Evolutionary conservation across 64 coral and sea anemone genomes (phyloP).

Genomic region (Platygyra sinensis): DNA sequence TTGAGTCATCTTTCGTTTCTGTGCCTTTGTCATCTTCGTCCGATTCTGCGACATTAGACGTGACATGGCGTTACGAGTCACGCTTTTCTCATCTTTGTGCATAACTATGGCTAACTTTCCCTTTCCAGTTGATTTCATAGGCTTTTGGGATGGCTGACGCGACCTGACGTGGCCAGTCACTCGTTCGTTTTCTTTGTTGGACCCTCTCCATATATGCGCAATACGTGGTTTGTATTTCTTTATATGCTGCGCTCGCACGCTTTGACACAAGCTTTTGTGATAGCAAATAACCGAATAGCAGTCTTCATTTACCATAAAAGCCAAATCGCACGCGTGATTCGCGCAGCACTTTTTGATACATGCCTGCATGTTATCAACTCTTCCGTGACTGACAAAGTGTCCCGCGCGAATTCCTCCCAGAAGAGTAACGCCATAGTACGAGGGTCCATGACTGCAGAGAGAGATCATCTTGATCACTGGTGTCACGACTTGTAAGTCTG

Average conservation of each 20-base stretch:
- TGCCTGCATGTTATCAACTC: conserved; percentile 70
- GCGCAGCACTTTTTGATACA: conserved; percentile 87
- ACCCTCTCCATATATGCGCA: conserved; percentile 54
- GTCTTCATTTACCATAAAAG: conserved; percentile 71
- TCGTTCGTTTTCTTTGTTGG: background rate
- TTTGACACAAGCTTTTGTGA: conserved; percentile 51
- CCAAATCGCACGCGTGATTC: conserved; percentile 72
- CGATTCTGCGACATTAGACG: background rate
- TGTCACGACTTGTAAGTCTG: conserved; percentile 13
- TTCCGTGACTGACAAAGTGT: conserved; percentile 76
- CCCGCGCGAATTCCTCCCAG: conserved; percentile 76
- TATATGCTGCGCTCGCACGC: conserved; percentile 48
- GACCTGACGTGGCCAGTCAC: background rate
- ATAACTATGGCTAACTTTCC: background rate
- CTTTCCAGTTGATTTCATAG: background rate
- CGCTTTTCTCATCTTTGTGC: background rate
- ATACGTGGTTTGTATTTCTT: conserved; percentile 48
- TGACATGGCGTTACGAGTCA: background rate
- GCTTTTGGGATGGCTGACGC: background rate
- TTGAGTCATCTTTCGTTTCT: background rate
- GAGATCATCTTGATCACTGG: conserved; percentile 87
- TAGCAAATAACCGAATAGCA: conserved; percentile 85
- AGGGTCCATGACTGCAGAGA: conserved; percentile 79
- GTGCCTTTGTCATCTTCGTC: background rate
- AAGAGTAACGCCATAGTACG: conserved; percentile 75